A percentile compares a stretch with the other conserved stretches of the same genome.
Conservation (phyloP, 2,888 invertebrate species). For the Mantis religiosa region DNA sequence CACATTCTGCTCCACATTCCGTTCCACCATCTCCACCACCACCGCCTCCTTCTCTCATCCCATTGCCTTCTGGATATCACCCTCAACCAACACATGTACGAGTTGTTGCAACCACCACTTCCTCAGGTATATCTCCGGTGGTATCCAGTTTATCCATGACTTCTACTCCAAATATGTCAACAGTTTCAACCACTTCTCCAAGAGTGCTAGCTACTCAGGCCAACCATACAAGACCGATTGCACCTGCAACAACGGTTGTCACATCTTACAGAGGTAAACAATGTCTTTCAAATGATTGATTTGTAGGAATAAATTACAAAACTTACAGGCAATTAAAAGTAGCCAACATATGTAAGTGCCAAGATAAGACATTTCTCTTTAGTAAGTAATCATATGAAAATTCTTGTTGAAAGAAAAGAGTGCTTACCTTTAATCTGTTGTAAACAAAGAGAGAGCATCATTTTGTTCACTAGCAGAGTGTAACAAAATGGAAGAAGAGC, state of each 20-base stretch:
- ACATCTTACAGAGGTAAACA: not conserved
- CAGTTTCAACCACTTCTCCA: slow-evolving; percentile 34
- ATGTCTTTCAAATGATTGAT: too few relatives aligned
- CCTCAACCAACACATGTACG: not conserved
- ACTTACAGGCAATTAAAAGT: too few relatives aligned
- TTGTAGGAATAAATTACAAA: too few relatives aligned
- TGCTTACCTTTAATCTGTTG: too few relatives aligned
- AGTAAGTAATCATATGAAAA: too few relatives aligned
- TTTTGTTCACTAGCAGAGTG: too few relatives aligned
- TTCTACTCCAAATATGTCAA: slow-evolving; percentile 37
- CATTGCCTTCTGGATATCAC: not conserved
- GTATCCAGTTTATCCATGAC: slow-evolving; percentile 32
- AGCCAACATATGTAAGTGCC: too few relatives aligned
- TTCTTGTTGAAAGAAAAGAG: too few relatives aligned
- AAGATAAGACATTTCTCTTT: too few relatives aligned
- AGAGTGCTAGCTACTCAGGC: not conserved
- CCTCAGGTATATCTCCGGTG: slow-evolving; percentile 38
- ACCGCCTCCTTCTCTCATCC: slow-evolving; percentile 9
- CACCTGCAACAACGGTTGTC: not conserved
- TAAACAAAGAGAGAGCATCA: too few relatives aligned
- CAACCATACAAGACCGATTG: not conserved
- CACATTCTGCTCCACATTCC: slow-evolving; percentile 38
- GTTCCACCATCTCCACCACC: slow-evolving; percentile 25
- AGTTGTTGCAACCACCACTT: slow-evolving; percentile 35
- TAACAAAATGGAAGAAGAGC: too few relatives aligned